Evolutionary conservation across 2,797 vertebrate species (phyloP), one percentile per base, ranked within the genome.

Genomic region (Sciurus vulgaris): DNA sequence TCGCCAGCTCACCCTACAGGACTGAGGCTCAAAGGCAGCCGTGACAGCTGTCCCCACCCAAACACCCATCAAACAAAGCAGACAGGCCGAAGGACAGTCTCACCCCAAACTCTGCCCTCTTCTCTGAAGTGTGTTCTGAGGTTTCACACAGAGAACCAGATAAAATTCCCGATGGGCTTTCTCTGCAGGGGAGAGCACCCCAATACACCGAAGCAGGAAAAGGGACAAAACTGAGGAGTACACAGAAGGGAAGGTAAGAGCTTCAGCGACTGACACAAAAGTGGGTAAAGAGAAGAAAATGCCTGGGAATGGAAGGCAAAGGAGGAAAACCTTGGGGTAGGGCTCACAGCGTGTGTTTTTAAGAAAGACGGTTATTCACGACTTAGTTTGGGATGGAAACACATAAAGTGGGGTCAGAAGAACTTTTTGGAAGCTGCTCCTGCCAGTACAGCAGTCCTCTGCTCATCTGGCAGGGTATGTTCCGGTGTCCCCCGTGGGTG

Each of bases 171-270:
- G 7, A 30, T 0, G 2, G 47, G 41, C 22, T 5, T 7, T 4
- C n/a, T 76, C n/a, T 28, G 8, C 24, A n/a, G 38, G 13, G 12
- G 44, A 22, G 0, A 38, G 10, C 1, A 0, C 20, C 28, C 1
- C 10, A 12, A 6, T 17, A 38, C 35, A 51, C 20, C 13, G 5
- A 47, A 59, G 72, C 1, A 33, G 35, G 28, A n/a, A 38, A 3
- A 73, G 17, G 26, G 73, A 22, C 24, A 67, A 13, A 35, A 2
- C 35, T 0, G 35, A 51, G 69, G 35, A 12, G 65, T 26, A 20
- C 24, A 72, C 47, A 3, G 11, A 26, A 6, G 14, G n/a, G 82
- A 51, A 38, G 51, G 30, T 3, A 9, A 41, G 7, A 73, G 22
- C 13, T 5, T n/a, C n/a, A 54, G 35, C 38, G n/a, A 49, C 24